Evolutionary conservation across 2,797 vertebrate genomes (phyloP), one percentile per base, ranked within the genome.

Genomic region (Nasua narica): DNA sequence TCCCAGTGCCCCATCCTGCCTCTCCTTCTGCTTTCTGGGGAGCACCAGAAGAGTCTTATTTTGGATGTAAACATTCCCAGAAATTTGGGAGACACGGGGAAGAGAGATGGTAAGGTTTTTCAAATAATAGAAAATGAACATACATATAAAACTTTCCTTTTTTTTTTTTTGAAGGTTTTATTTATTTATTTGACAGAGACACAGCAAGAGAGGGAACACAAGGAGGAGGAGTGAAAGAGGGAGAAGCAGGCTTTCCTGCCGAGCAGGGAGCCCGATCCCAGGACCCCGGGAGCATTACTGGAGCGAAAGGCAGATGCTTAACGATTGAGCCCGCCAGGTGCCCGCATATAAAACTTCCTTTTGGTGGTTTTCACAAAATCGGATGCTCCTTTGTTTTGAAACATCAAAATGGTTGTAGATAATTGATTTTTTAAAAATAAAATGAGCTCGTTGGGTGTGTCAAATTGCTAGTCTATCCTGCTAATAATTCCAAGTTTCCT

Each of bases 31-130:
- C 58, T 25, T 94, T 52, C 23, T 40, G 35, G 32, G 14, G 43
- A 78, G 32, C 13, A 37, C 48, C 77, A 52, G 52, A 27, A 86
- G 11, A 12, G 5, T 74, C 32, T 86, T 87, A 46, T 52, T 27
- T 52, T 70, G 54, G 32, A 67, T 86, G 91, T 62, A 89, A 96
- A 93, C 25, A 48, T 87, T 74, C 62, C 88, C 58, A 93, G 90
- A 93, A 83, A 60, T 77, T 70, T 89, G 58, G 32, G 81, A 91
- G 29, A 52, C 65, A 70, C 12, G 21, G 27, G 65, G 23, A 60
- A 96, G 84, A 94, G 19, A 32, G 40, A 81, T n/a, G 12, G 29
- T 72, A 37, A 69, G 23, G 8, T 76, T 97, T 96, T 88, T 67
- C 12, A 74, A 69, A 48, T 62, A 81, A 74, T 74, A 78, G 32